Conservation (phyloP, 2,888 invertebrate species). For the Bruchidius siliquastri region DNA sequence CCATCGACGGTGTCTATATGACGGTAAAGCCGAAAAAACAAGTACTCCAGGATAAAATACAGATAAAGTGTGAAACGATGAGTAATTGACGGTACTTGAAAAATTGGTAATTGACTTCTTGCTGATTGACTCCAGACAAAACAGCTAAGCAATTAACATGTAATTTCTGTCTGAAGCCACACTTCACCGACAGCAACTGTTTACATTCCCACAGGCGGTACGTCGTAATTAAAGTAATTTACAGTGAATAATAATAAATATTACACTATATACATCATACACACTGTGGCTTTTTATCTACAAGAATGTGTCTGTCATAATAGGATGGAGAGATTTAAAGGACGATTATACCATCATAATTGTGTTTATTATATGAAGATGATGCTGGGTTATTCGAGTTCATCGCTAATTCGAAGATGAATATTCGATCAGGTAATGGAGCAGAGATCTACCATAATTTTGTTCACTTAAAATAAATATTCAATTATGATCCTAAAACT, state of each 20-base stretch:
- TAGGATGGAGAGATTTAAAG: neutral
- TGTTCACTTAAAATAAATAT: no score
- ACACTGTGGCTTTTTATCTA: neutral
- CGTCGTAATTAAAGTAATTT: neutral
- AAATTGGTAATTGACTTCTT: neutral
- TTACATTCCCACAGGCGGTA: neutral
- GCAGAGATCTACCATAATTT: no score
- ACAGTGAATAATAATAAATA: neutral
- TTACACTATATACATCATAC: neutral
- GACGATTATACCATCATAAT: neutral
- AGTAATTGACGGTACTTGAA: neutral
- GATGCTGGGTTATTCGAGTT: neutral
- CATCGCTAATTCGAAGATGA: neutral
- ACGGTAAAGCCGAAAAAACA: no score
- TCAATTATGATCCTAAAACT: no score
- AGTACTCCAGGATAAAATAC: no score
- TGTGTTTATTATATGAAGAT: neutral
- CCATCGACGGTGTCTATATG: no score
- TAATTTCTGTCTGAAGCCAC: neutral
- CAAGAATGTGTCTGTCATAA: neutral
- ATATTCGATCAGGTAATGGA: neutral
- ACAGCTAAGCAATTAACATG: neutral
- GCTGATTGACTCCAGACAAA: neutral
- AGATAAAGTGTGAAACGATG: no score
- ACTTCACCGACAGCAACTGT: neutral